phyloP scores from a whole-genome alignment of 2,888 invertebrate genomes.

The Drosophila niveifrons region DNA sequence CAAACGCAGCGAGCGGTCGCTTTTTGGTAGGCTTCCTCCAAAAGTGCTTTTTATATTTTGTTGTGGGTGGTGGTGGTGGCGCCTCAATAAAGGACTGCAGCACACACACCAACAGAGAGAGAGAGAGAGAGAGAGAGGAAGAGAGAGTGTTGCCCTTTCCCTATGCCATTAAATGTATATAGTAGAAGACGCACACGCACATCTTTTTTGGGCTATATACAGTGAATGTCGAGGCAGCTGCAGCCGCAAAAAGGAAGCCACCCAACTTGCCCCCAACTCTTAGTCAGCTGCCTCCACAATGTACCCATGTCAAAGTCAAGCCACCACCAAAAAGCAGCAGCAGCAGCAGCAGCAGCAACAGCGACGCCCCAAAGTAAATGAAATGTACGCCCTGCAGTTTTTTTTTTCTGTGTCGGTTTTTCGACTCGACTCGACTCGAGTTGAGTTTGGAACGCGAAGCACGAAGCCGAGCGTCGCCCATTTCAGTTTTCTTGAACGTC shows the following conservation, averaged over 20 bases:
- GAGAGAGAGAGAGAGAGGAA: not conserved
- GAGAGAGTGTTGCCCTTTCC: not conserved
- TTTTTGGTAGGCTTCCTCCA: conserved; percentile 25
- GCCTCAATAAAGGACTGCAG: conserved; percentile 78
- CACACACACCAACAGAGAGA: not conserved
- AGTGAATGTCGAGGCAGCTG: conserved; percentile 58
- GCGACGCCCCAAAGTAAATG: conserved; percentile 51
- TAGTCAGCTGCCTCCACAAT: not conserved
- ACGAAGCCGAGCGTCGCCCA: conserved; percentile 45
- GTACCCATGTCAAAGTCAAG: conserved; percentile 74
- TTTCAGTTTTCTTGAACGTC: conserved; percentile 83
- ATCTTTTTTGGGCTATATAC: conserved; percentile 53
- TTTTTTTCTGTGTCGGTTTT: conserved; percentile 54
- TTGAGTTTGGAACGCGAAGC: conserved; percentile 41
- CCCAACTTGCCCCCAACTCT: conserved; percentile 30
- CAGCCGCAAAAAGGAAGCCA: conserved; percentile 52
- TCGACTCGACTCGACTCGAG: conserved; percentile 16
- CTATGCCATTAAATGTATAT: conserved; percentile 37
- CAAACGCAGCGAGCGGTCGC: conserved; percentile 79
- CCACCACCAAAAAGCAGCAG: conserved; percentile 48
- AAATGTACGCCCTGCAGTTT: conserved; percentile 76
- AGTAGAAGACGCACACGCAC: conserved; percentile 74
- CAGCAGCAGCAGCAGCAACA: not conserved
- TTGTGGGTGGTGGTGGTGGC: conserved; percentile 17
- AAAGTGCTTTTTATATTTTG: conserved; percentile 31